Percentiles rank a stretch among this genome's conserved stretches.
phyloP scores from a whole-genome alignment of 2,888 invertebrate species.

The Steinernema scapterisci region DNA sequence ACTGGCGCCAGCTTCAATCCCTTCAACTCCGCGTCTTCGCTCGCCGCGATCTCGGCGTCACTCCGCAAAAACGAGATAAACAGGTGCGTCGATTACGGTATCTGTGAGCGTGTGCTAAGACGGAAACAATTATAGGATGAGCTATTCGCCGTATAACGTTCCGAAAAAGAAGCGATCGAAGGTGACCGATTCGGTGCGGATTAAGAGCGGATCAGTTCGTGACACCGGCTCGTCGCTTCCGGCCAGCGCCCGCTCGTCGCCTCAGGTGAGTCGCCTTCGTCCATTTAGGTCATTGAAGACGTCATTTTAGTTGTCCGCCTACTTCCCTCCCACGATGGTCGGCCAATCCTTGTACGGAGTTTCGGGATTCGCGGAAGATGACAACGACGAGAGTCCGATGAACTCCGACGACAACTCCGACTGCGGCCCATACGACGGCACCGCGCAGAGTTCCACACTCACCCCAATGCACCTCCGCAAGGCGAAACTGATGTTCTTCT shows the following conservation, averaged over 20 bases:
- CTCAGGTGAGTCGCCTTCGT: conserved; percentile 39
- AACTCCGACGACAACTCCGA: conserved; percentile 58
- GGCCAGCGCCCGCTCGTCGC: conserved; percentile 41
- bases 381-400: conserved; percentile 53
- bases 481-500: conserved; percentile 99
- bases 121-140: conserved; percentile 36
- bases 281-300: conserved; percentile 35
- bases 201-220: conserved; percentile 44
- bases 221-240: conserved; percentile 44
- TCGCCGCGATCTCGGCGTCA: neutral
- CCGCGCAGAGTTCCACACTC: conserved; percentile 77
- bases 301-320: conserved; percentile 39
- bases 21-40: neutral
- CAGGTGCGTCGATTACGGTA: conserved; percentile 29
- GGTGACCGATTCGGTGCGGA: conserved; percentile 55
- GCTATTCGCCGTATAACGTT: conserved; percentile 35
- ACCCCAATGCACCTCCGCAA: conserved; percentile 99
- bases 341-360: conserved; percentile 58
- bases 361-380: conserved; percentile 45
- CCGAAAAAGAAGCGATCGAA: conserved; percentile 54
- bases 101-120: neutral
- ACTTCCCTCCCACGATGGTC: conserved; percentile 63
- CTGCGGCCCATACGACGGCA: conserved; percentile 50
- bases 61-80: conserved; percentile 39
- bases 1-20: conserved; percentile 22